Evolutionary conservation across 2,888 invertebrate species (phyloP).

Genomic region (Zeuzera pyrina): DNA sequence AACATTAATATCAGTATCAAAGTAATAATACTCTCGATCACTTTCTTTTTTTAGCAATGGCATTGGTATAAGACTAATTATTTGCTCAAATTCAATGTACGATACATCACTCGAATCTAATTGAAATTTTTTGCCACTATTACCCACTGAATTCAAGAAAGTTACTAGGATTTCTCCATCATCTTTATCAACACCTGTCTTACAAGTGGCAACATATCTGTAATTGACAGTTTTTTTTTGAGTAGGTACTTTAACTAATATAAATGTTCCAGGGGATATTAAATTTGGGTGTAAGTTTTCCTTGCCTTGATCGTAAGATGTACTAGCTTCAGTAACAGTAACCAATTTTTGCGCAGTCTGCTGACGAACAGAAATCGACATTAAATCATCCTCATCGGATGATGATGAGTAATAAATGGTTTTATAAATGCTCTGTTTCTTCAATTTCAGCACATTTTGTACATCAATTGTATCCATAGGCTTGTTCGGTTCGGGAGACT

Average conservation of each 20-base stretch:
- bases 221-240: constrained; percentile 1
- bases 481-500: too few relatives aligned
- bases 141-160: constrained; percentile 5
- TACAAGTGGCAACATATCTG: constrained; percentile 2
- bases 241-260: constrained; percentile 4
- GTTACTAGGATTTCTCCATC: constrained; percentile 5
- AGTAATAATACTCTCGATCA: too few relatives aligned
- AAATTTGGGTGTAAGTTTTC: constrained; percentile 1
- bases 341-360: too few relatives aligned
- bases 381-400: too few relatives aligned
- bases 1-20: too few relatives aligned
- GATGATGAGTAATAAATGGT: too few relatives aligned
- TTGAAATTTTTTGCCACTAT: constrained; percentile 2
- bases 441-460: too few relatives aligned
- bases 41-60: too few relatives aligned
- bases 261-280: not conserved
- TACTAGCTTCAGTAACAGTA: not conserved
- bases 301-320: constrained; percentile 1
- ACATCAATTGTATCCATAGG: too few relatives aligned
- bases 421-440: too few relatives aligned
- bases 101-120: constrained; percentile 4
- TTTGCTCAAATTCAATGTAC: constrained; percentile 4
- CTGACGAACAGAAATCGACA: too few relatives aligned
- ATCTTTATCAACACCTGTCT: constrained; percentile 1
- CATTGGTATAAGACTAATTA: too few relatives aligned